These are phyloP conservation scores for Pteronura brasiliensis DNA, from an alignment of 2,113 vertebrate species.

Conservation along the genomic window DNA sequence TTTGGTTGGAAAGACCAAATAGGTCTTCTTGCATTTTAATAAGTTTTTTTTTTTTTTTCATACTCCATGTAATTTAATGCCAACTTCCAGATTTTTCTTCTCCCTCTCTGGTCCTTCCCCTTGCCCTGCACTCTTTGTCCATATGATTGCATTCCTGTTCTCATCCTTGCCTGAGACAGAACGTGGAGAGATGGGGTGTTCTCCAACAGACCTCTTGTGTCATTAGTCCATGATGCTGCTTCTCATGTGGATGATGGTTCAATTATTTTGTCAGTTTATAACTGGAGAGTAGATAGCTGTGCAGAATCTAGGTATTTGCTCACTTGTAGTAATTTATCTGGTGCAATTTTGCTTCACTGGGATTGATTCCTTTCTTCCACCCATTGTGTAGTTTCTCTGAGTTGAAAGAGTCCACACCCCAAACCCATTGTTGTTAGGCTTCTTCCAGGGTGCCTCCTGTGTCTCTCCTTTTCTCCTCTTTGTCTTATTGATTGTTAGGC, in stretches of 20 bases:
- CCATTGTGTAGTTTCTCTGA: not conserved
- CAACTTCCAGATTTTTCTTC: not conserved
- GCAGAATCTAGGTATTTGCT: not conserved
- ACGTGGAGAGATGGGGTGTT: not conserved
- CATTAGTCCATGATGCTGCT: too few relatives aligned
- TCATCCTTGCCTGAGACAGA: not conserved
- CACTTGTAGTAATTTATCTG: not conserved
- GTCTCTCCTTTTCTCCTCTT: not conserved
- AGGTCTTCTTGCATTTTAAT: not conserved
- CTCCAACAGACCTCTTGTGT: not conserved
- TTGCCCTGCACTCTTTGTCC: not conserved
- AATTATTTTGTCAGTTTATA: not conserved
- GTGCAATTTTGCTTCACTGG: not conserved
- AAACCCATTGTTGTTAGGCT: not conserved
- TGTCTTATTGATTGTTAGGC: not conserved
- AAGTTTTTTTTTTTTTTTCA: not conserved
- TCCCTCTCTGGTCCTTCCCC: not conserved
- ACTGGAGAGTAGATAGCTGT: not conserved
- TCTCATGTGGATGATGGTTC: not conserved
- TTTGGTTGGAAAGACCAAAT: not conserved
- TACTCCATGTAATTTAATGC: not conserved
- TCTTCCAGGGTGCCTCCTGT: not conserved
- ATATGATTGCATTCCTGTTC: not conserved
- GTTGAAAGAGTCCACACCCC: not conserved
- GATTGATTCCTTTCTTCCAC: not conserved